Evolutionary conservation across 2,888 invertebrate species (phyloP).

Genomic region (Unio pictorum): DNA sequence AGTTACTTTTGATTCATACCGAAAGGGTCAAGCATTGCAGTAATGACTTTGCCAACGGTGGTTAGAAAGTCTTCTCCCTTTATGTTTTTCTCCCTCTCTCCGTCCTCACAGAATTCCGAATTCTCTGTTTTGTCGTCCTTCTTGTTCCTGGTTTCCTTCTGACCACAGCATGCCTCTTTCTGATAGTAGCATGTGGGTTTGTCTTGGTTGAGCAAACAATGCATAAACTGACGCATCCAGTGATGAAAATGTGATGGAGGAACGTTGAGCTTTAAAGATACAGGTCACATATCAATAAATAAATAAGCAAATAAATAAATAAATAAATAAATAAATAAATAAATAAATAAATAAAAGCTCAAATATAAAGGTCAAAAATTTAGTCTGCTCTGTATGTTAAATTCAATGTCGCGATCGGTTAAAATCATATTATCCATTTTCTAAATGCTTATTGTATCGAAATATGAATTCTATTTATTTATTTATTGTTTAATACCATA

Average conservation of each 20-base stretch:
- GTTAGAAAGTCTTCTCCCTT: slow-evolving; percentile 68
- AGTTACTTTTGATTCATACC: slow-evolving; percentile 55
- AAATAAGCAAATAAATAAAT: no score
- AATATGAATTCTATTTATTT: no score
- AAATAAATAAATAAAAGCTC: no score
- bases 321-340: no score
- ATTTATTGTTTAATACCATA: no score
- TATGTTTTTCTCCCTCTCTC: slow-evolving; percentile 21
- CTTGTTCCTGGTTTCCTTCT: slow-evolving; percentile 10
- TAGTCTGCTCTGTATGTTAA: no score
- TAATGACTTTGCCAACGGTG: slow-evolving; percentile 73
- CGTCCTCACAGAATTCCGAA: slow-evolving; percentile 24
- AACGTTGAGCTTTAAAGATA: slow-evolving; percentile 24
- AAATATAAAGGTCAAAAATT: no score
- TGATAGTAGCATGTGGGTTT: slow-evolving; percentile 22
- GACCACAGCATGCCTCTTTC: slow-evolving; percentile 1
- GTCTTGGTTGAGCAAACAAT: slow-evolving; percentile 46
- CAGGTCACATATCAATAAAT: no score
- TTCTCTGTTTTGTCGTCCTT: slow-evolving; percentile 23
- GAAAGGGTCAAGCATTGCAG: slow-evolving; percentile 74
- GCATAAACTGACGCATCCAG: slow-evolving; percentile 61
- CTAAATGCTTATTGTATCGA: no score
- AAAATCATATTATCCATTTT: no score
- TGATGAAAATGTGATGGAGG: slow-evolving; percentile 63
- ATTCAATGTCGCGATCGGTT: no score